Base-by-base conservation (phyloP, 1,140 invertebrate genomes). In the Vollenhovia emeryi region DNA sequence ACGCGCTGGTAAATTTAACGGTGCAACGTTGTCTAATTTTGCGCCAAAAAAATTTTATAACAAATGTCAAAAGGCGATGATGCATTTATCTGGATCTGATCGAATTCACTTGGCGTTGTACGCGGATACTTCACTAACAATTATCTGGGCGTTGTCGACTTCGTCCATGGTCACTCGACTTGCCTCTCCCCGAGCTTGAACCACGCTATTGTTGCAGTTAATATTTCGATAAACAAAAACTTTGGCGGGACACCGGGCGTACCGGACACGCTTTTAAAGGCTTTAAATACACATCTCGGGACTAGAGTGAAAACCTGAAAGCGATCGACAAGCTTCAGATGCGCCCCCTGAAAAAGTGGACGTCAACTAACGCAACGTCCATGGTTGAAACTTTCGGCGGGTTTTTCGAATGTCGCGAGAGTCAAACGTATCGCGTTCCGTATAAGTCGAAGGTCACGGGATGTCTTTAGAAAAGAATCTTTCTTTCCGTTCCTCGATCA, bases 121-220 rank as follows among this genome's bases (percentile, higher is more conserved):
- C 1, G 6, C 50, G 8, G 64, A 13, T 71, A 50, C 21, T 75
- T 30, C 21, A 93, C 92, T 92, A 86, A 93, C 93, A 62, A 93
- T 91, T 82, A 91, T 92, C 82, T 93, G 91, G n/a, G 91, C 91
- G 59, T 84, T 92, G 52, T 90, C 90, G 36, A 86, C 84, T 91
- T 93, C 91, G 33, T 89, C 91, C 93, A 94, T 94, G 4, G 7
- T 85, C 82, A 76, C n/a, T 43, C 24, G 11, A 43, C 4, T 43
- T 52, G 66, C 1, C 40, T 13, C 8, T n/a, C 5, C 4, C 11
- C 15, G 6, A 79, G 40, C 4, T 27, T 79, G 24, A 79, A 68
- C 0, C 24, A 40, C 24, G 0, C 8, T 48, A 68, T 24, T 68
- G 21, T 27, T 21, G 2, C 4, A 43, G n/a, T 27, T 52, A 68